phyloP scores from a whole-genome alignment of 2,888 invertebrate species.

The Lymantria monacha region DNA sequence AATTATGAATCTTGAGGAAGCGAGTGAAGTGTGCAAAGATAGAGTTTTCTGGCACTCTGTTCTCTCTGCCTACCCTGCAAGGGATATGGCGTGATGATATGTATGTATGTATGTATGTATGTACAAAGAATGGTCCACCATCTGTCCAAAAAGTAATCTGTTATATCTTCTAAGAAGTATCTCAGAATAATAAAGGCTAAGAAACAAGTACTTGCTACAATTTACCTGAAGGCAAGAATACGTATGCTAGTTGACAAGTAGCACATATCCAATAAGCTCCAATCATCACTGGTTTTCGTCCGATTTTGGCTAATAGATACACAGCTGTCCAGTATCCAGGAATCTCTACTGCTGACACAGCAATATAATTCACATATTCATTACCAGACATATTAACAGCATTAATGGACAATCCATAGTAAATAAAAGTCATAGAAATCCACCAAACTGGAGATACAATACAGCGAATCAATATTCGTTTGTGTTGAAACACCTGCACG shows the following conservation, averaged over 20 bases:
- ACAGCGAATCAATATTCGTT: conserved; percentile 41
- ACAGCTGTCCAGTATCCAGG: conserved; percentile 85
- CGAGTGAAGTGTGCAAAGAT: no score
- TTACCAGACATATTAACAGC: conserved; percentile 85
- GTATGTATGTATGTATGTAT: no score
- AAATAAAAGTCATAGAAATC: conserved; percentile 85
- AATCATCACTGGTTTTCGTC: conserved; percentile 82
- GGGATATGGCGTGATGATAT: no score
- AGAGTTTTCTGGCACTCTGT: no score
- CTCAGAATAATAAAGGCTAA: no score
- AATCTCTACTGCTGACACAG: conserved; percentile 84
- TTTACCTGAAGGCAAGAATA: conserved; percentile 77
- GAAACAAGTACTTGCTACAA: no score
- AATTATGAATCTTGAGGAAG: no score
- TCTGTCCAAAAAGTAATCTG: no score
- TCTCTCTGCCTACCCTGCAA: no score
- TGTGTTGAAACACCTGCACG: conserved; percentile 47
- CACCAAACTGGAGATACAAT: conserved; percentile 79
- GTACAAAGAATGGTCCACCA: no score
- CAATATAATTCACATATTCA: conserved; percentile 84
- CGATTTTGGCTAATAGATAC: conserved; percentile 80
- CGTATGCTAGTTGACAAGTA: conserved; percentile 77
- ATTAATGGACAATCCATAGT: conserved; percentile 85
- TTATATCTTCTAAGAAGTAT: no score
- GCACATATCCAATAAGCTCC: conserved; percentile 82